Base-by-base conservation (phyloP, 2,797 vertebrate species). In the Oreochromis grahami region DNA sequence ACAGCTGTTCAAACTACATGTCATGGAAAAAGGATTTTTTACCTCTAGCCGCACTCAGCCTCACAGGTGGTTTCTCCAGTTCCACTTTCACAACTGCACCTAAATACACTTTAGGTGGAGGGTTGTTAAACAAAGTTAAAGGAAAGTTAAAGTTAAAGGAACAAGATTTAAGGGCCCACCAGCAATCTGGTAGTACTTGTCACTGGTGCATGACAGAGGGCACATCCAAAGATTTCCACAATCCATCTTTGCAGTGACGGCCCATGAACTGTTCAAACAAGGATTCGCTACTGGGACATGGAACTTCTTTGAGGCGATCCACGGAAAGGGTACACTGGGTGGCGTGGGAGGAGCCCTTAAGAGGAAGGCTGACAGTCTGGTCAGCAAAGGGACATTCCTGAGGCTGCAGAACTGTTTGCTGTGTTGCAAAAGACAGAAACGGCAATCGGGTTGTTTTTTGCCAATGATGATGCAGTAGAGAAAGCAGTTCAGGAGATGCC, bases 161-260 rank as follows among this genome's bases (percentile, higher is more conserved):
- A 21, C 5, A 1, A 24, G 51, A 53, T n/a, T 21, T 24, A 24
- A 24, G 51, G 51, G 21, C 6, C 51, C 11, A 53, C 21, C 51
- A 53, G n/a, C 51, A 53, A 53, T 53, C 51, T 13, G 51, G n/a
- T 10, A 21, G 51, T 21, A 60, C 56, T 60, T 6, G 3, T 60
- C 56, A 60, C 56, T 6, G 2, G 56, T 60, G 56, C 9, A 60
- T 60, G 29, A 19, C 56, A 60, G 56, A 60, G 56, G 4, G 29
- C 2, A 34, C 17, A 60, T 60, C 29, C 56, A 60, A 19, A 60
- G 17, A 29, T 60, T 29, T 0, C 0, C 56, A 19, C 1, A 0
- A 34, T 60, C 2, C 9, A 60, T 60, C 11, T 34, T 19, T 60
- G 29, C 34, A 60, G 56, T 60, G 56, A 34, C 4, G 5, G 17